Evolutionary conservation across 2,888 invertebrate species (phyloP).

Genomic region (Hirtodrosophila cameraria): DNA sequence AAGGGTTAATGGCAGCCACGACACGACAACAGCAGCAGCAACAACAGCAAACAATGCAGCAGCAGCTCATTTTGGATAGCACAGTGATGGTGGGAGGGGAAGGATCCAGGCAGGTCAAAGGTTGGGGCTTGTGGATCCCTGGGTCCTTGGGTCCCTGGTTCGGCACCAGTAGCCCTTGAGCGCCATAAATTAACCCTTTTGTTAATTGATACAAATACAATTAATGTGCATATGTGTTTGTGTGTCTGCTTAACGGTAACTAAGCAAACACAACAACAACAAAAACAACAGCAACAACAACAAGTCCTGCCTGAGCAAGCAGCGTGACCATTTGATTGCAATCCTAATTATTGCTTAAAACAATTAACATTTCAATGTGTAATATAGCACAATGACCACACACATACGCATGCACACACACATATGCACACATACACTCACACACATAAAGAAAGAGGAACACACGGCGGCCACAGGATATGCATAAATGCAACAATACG

Average conservation of each 20-base stretch:
- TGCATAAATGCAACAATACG: slow-evolving; percentile 78
- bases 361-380: slow-evolving; percentile 80
- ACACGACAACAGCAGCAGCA: slow-evolving; percentile 24
- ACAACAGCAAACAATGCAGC: slow-evolving; percentile 63
- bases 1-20: slow-evolving; percentile 65
- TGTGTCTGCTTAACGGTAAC: slow-evolving; percentile 71
- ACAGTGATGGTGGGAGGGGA: too few species aligned
- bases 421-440: slow-evolving; percentile 17
- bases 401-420: slow-evolving; percentile 34
- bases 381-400: slow-evolving; percentile 65
- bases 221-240: slow-evolving; percentile 57
- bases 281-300: slow-evolving; percentile 29
- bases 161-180: slow-evolving; percentile 66
- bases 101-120: background rate
- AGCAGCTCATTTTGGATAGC: slow-evolving; percentile 21
- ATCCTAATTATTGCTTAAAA: slow-evolving; percentile 79
- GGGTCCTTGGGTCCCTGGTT: slow-evolving; percentile 12
- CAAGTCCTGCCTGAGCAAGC: slow-evolving; percentile 34
- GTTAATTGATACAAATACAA: slow-evolving; percentile 84
- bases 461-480: slow-evolving; percentile 54
- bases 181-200: slow-evolving; percentile 84
- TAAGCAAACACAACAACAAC: slow-evolving; percentile 73
- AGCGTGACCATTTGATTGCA: slow-evolving; percentile 72
- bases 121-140: background rate
- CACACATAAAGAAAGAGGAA: slow-evolving; percentile 28